Base-by-base conservation (phyloP, 2,797 vertebrate genomes). In the Gallirallus australis region DNA sequence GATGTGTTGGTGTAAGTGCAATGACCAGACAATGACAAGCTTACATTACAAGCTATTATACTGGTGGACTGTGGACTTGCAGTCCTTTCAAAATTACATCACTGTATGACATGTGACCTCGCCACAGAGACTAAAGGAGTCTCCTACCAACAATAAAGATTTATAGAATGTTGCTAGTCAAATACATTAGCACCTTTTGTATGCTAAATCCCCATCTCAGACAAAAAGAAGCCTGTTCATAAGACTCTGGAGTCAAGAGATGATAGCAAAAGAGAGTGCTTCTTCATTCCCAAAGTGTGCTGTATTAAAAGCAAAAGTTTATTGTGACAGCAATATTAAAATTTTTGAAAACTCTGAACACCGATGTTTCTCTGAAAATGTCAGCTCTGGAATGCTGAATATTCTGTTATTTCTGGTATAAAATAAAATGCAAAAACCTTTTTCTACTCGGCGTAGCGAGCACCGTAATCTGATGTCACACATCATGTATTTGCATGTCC, bases 51-150 rank as follows among this genome's bases (percentile, higher is more conserved):
- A 52, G 50, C 50, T 52, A 82, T 82, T 66, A 45, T 86, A 47
- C 90, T 64, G 33, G 24, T 28, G 65, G 81, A 78, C 25, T 27
- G 35, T 25, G 73, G 70, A 63, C 56, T 70, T 88, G 70, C 61
- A 80, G 50, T 70, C 82, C 50, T 89, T 81, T 88, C 59, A 28
- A 86, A 94, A 91, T 94, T 86, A 86, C 86, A 94, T 91, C 93
- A 91, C 81, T 57, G 10, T 56, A 57, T 56, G 63, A 86, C 66
- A 64, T 57, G 52, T 93, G 81, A 93, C 87, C 92, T 95, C 48
- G 16, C 64, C 75, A 82, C 72, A 76, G 88, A 90, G 90, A 73
- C 81, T 93, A 27, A 69, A 86, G 33, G 57, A 77, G 30, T 64
- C 60, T 94, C 56, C 86, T 76, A 69, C 77, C 83, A 93, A 37